Evolutionary conservation across 2,888 invertebrate species (phyloP).

Genomic region (Netelia melanura): DNA sequence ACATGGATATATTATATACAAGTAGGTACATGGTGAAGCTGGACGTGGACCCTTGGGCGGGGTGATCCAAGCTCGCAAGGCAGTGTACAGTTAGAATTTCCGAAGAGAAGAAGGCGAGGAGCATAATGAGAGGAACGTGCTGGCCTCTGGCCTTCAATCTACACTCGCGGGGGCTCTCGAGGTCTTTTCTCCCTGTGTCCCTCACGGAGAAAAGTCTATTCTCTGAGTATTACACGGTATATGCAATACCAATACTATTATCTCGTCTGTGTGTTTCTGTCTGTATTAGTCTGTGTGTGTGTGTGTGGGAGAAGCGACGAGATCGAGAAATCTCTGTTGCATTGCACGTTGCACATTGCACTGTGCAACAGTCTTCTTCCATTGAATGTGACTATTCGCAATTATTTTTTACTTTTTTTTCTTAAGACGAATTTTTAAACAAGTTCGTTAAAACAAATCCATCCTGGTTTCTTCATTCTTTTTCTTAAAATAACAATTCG

Average conservation of each 20-base stretch:
- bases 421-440: too few relatives aligned
- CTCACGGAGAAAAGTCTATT: conserved; percentile 32
- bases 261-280: neutral
- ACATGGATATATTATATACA: neutral
- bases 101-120: conserved; percentile 73
- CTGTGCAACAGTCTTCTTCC: neutral
- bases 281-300: neutral
- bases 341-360: conserved; percentile 14
- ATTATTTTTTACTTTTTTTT: too few relatives aligned
- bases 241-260: conserved; percentile 15
- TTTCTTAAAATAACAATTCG: too few relatives aligned
- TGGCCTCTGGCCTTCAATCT: conserved; percentile 79
- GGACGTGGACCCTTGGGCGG: conserved; percentile 78
- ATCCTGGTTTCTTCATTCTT: too few relatives aligned
- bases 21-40: conserved; percentile 40
- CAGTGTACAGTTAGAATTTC: conserved; percentile 81
- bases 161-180: conserved; percentile 61
- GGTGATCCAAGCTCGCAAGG: conserved; percentile 74
- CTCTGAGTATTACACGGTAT: conserved; percentile 3
- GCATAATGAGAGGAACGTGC: conserved; percentile 82
- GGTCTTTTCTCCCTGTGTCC: conserved; percentile 56
- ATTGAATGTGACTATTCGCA: too few relatives aligned
- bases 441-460: too few relatives aligned
- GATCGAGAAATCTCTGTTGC: conserved; percentile 32
- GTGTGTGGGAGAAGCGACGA: conserved; percentile 17